phyloP scores from a whole-genome alignment of 2,888 invertebrate genomes.

The Polydrusus pterygomalis region DNA sequence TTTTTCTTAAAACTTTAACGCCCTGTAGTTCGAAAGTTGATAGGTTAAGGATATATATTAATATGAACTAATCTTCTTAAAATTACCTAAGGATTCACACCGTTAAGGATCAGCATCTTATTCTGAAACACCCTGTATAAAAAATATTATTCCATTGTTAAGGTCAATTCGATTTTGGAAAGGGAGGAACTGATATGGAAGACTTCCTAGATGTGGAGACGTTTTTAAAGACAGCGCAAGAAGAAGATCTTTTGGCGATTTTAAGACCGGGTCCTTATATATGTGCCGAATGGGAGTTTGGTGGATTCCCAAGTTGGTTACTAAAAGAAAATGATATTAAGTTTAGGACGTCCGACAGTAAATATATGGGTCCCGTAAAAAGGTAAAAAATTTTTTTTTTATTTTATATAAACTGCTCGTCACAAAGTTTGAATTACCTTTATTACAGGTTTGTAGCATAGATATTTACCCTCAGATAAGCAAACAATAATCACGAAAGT shows the following conservation, averaged over 20 bases:
- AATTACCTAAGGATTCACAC: no score
- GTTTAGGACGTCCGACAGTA: constrained; percentile 67
- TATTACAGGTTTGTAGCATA: background rate
- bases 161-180: constrained; percentile 77
- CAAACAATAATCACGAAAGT: no score
- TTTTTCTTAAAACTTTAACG: no score
- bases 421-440: no score
- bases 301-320: constrained; percentile 69
- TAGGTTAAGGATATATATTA: no score
- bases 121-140: no score
- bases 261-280: constrained; percentile 93
- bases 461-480: no score
- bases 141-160: background rate
- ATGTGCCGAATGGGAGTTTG: constrained; percentile 89
- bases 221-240: constrained; percentile 82
- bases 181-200: constrained; percentile 76
- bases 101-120: no score
- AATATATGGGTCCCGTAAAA: constrained; percentile 64
- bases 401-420: no score
- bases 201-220: constrained; percentile 76
- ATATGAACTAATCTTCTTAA: no score
- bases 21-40: no score
- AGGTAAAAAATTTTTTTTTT: constrained; percentile 25
- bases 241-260: constrained; percentile 82
- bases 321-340: constrained; percentile 72